Base-by-base conservation (phyloP, 2,888 invertebrate species). In the Sceliomorpha sp. region DNA sequence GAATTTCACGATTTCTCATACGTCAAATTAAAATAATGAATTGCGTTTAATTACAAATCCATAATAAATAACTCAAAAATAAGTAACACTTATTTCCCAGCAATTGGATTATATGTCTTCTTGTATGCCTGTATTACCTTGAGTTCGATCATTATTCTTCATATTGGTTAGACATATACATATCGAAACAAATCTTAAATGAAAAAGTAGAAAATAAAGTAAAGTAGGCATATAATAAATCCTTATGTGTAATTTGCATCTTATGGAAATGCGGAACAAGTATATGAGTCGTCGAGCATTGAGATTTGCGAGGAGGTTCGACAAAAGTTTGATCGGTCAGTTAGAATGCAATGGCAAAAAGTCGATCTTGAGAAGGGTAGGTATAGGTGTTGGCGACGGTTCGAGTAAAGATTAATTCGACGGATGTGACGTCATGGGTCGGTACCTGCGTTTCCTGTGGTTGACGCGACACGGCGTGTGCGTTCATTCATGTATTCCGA, bases 381-480 rank as follows among this genome's bases (percentile, higher is more conserved):
- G 48, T 39, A 32, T 36, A 48, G 37, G 29, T 48, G 39, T 27
- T 14, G 20, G 17, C 39, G 50, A 59, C 53, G 45, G 20, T 36
- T 31, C 48, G 40, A 15, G 31, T 58, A 72, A 75, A 77, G 79
- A 79, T 80, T 79, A 74, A 79, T 80, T 78, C 74, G 58, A 69
- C 79, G 80, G 80, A 80, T 78, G 73, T 78, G 78, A 81, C 77
- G 78, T 80, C 72, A 82, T 70, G 83, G 75, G 78, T 81, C 77
- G 77, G 72, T 76, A 74, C 63, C 67, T 72, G 53, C 62, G 69
- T 71, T 76, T 78, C 79, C 79, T 71, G 75, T 68, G 60, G 47
- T 50, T 36, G 42, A 36, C 53, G 45, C 7, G 45, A 56, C 50
- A 39, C 29, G 50, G 45, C 31, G 55, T 59, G 59, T 63, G 48